These are phyloP conservation scores for Mirza zaza DNA, from an alignment of 2,113 vertebrate species.

Conservation along the genomic window DNA sequence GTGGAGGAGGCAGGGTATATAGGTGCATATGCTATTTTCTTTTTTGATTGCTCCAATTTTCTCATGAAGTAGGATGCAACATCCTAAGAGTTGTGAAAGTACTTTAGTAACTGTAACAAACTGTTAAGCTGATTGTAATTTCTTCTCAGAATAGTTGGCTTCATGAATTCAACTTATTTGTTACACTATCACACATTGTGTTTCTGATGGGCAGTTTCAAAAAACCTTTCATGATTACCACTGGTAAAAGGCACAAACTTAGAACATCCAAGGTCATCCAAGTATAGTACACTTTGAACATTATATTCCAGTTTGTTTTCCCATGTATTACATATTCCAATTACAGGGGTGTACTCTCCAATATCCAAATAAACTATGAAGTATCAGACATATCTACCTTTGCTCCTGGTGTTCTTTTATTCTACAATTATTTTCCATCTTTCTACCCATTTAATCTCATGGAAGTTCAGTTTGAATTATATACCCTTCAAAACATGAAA, in stretches of 20 bases:
- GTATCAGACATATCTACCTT: not conserved
- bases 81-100: not conserved
- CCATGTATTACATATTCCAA: not conserved
- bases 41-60: not conserved
- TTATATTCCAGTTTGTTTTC: not conserved
- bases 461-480: not conserved
- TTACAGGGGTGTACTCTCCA: not conserved
- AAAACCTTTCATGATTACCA: not conserved
- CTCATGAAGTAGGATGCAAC: not conserved
- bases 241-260: not conserved
- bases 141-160: not conserved
- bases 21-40: not conserved
- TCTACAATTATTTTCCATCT: not conserved
- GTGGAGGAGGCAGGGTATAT: not conserved
- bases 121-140: not conserved
- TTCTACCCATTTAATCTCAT: not conserved
- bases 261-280: not conserved
- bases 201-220: not conserved
- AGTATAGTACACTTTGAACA: not conserved
- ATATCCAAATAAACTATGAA: not conserved
- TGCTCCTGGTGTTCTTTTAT: not conserved
- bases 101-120: not conserved
- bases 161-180: not conserved
- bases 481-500: not conserved
- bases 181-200: not conserved